A percentile compares a stretch with the other conserved stretches of the same genome.
Evolutionary conservation across 1,140 invertebrate genomes (phyloP).

Genomic region (Subanguina moxae): DNA sequence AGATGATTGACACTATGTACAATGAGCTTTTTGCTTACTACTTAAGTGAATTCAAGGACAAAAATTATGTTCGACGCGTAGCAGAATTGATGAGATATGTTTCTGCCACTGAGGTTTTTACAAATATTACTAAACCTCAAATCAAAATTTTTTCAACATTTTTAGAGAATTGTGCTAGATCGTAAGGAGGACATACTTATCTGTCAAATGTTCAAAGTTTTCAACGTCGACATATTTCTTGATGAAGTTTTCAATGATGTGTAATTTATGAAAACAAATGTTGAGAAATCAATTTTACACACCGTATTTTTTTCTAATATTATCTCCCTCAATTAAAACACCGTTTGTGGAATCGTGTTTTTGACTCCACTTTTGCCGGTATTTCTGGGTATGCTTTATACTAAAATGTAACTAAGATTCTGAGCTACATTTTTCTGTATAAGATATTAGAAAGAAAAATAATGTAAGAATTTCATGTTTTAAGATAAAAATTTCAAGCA

Average conservation of each 20-base stretch:
- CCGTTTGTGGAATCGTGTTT: too few relatives aligned
- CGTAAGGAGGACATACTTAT: slow-evolving; percentile 11
- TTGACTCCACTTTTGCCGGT: too few relatives aligned
- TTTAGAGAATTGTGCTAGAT: slow-evolving; percentile 16
- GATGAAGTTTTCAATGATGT: slow-evolving; percentile 16
- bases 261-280: background rate
- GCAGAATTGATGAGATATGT: slow-evolving; percentile 20
- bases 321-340: too few relatives aligned
- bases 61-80: slow-evolving; percentile 18
- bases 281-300: too few relatives aligned
- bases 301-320: too few relatives aligned
- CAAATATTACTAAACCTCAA: background rate
- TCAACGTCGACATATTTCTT: slow-evolving; percentile 3
- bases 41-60: slow-evolving; percentile 7
- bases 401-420: too few relatives aligned
- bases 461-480: too few relatives aligned
- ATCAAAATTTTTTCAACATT: background rate
- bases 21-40: slow-evolving; percentile 24
- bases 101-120: slow-evolving; percentile 22
- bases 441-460: too few relatives aligned
- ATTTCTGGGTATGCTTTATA: too few relatives aligned
- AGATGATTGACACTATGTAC: slow-evolving; percentile 20
- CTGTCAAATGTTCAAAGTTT: slow-evolving; percentile 8
- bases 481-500: too few relatives aligned
- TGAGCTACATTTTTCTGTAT: too few relatives aligned